A percentile compares a stretch with the other conserved stretches of the same genome.
These are phyloP conservation scores for Caenorhabditis wallacei DNA, from an alignment of 2,888 invertebrate genomes.

Conservation along the genomic window DNA sequence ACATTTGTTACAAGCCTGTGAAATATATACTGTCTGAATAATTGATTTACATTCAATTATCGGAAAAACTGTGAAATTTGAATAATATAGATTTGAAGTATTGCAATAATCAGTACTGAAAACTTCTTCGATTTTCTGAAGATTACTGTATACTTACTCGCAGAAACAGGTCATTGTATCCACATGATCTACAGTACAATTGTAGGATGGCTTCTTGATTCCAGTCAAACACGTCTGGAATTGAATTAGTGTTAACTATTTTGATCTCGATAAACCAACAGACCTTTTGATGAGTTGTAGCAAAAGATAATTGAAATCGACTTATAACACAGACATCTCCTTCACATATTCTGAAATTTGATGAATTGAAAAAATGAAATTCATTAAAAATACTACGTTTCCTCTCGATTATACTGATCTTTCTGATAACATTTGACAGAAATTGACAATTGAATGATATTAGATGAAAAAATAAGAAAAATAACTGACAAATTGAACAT, in stretches of 20 bases:
- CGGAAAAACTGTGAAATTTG: neutral
- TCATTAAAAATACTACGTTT: neutral
- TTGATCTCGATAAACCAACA: neutral
- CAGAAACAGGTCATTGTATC: slow-evolving; percentile 17
- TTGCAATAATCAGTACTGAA: slow-evolving; percentile 30
- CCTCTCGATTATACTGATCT: neutral
- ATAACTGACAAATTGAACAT: neutral
- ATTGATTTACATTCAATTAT: slow-evolving; percentile 6
- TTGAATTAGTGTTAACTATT: neutral
- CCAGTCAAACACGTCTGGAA: slow-evolving; percentile 3
- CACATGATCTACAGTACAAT: neutral
- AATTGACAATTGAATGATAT: neutral
- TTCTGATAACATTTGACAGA: slow-evolving; percentile 11
- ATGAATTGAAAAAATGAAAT: neutral
- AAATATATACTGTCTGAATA: neutral
- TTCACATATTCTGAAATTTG: slow-evolving; percentile 16
- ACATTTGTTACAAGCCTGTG: slow-evolving; percentile 5
- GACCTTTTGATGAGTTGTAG: neutral
- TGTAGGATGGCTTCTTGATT: neutral
- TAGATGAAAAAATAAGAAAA: neutral
- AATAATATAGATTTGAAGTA: neutral
- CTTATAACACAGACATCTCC: slow-evolving; percentile 17
- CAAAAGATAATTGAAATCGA: neutral
- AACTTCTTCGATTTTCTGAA: neutral
- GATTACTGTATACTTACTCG: neutral